Base-by-base conservation (phyloP, 2,888 invertebrate species). In the Melinaea menophilus region DNA sequence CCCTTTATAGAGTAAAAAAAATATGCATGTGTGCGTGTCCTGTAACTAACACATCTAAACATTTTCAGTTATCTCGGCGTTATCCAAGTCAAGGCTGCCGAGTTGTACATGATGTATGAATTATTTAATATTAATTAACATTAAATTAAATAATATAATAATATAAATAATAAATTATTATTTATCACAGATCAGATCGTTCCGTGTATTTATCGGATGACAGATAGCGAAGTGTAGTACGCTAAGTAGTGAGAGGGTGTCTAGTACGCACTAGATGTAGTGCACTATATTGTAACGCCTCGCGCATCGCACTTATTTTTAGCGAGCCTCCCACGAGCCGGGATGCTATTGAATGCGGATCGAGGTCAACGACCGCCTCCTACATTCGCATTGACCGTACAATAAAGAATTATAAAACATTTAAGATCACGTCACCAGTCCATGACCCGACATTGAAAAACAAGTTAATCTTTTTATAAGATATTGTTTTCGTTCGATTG, bases 291-390 rank as follows among this genome's bases (percentile, higher is more conserved):
- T 72, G 70, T 68, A 64, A 76, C 74, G 72, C 73, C 65, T 57
- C 68, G 74, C 73, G 72, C 75, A 74, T 79, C 71, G 76, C 73
- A 73, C 75, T 73, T 79, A 79, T 79, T 75, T 79, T 78, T 79
- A 79, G 78, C 76, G 74, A 73, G 68, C 74, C 76, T 73, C 73
- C 71, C 71, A 73, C 72, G 70, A 70, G 66, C 61, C 62, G 64
- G 64, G 69, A 64, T 69, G 67, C 73, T 71, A 71, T 66, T 69
- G 65, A 67, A 71, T 68, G 69, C 69, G 69, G 64, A 62, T 63
- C 71, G 75, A 72, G 78, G 76, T 77, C 74, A 77, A 78, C 68
- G 71, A 72, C 79, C 70, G 69, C 64, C 65, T 59, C 63, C 59
- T 62, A 60, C 62, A 59, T 64, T 59, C 51, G 64, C 69, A 68